A percentile compares a stretch with the other conserved stretches of the same genome.
Evolutionary conservation across 2,888 invertebrate genomes (phyloP).

Genomic region (Dysmachus trigonus): DNA sequence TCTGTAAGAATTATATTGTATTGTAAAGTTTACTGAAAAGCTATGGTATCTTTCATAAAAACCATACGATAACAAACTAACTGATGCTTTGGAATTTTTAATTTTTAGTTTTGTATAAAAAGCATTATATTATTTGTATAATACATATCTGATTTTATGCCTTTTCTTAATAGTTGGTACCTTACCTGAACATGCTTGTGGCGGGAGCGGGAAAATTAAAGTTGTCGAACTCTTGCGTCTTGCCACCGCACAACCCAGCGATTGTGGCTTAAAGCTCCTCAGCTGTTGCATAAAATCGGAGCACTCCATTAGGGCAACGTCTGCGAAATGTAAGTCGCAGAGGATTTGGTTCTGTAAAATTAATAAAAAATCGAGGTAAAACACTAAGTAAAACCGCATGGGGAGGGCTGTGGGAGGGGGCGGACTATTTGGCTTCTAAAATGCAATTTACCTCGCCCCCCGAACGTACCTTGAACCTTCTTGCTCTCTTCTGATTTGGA

Average conservation of each 20-base stretch:
- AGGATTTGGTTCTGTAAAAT: constrained; percentile 82
- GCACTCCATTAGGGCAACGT: constrained; percentile 97
- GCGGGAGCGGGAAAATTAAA: constrained; percentile 91
- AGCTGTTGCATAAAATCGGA: constrained; percentile 97
- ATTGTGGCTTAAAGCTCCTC: constrained; percentile 94
- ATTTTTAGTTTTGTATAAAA: neutral
- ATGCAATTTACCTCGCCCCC: neutral
- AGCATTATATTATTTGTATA: neutral
- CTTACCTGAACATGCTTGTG: constrained; percentile 92
- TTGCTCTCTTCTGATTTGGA: constrained; percentile 79
- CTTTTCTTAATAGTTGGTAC: constrained; percentile 49
- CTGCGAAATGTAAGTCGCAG: constrained; percentile 95
- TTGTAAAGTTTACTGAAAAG: too few relatives aligned
- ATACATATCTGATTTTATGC: neutral
- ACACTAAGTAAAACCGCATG: neutral
- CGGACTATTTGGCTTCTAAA: neutral
- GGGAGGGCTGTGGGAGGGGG: neutral
- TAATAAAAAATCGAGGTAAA: constrained; percentile 31
- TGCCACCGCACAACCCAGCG: constrained; percentile 93
- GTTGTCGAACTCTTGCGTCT: constrained; percentile 93
- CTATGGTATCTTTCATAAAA: too few relatives aligned
- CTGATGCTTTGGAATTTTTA: neutral
- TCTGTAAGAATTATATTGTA: too few relatives aligned
- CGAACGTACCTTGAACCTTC: constrained; percentile 68
- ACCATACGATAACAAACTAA: too few relatives aligned